Percentiles rank a stretch among this genome's conserved stretches.
These are phyloP conservation scores for Vireo altiloquus DNA, from an alignment of 2,113 vertebrate genomes.

Conservation along the genomic window DNA sequence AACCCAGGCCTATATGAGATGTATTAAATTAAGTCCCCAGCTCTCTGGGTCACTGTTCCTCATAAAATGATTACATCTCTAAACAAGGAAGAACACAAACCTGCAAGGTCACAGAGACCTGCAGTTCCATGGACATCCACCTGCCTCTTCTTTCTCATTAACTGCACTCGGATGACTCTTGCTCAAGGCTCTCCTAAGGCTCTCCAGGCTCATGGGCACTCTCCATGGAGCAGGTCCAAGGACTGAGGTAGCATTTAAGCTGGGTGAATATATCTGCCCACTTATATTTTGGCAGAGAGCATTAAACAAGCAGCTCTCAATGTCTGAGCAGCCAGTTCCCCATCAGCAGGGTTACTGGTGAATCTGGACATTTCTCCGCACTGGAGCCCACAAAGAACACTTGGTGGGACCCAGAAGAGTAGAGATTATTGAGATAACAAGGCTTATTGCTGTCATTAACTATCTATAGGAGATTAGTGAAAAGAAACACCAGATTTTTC, in stretches of 20 bases:
- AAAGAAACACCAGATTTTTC: neutral
- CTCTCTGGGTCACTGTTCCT: neutral
- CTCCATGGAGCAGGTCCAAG: neutral
- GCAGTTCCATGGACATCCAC: neutral
- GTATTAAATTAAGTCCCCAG: neutral
- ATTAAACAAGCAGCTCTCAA: neutral
- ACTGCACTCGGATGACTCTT: neutral
- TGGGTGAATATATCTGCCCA: neutral
- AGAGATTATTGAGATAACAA: neutral
- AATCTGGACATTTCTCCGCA: neutral
- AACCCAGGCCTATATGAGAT: neutral
- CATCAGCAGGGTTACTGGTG: neutral
- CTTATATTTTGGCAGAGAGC: neutral
- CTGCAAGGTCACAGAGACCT: neutral
- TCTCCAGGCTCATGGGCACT: neutral
- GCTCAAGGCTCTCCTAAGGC: neutral
- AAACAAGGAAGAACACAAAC: neutral
- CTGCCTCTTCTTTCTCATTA: neutral
- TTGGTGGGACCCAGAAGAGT: neutral
- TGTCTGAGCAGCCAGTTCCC: neutral
- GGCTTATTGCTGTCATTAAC: neutral
- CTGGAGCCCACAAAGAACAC: neutral
- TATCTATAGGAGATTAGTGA: neutral
- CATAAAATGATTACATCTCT: neutral
- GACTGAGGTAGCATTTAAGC: neutral